Base-by-base conservation (phyloP, 1,140 invertebrate species). In the Drosophila pseudoananassae region DNA sequence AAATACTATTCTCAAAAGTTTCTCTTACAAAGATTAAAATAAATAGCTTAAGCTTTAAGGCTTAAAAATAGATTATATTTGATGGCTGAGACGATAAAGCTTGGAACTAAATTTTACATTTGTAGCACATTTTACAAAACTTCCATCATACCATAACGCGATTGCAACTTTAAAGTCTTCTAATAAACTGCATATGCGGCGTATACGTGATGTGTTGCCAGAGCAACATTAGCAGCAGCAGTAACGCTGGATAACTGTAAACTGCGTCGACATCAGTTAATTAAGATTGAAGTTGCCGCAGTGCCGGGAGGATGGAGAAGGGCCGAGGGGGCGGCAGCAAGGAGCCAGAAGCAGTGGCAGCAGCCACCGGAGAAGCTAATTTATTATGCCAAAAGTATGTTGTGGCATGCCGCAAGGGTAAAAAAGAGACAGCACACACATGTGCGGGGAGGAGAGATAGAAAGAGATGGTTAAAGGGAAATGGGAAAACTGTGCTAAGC, bases 281-380 rank as follows among this genome's bases (percentile, higher is more conserved):
- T 85, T 85, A 85, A 87, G 81, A 85, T 85, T 87, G 82, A 85
- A 85, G 81, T 78, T 87, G 78, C 78, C 83, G 74, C 82, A 87
- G 68, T 64, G 81, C 61, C 57, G 53, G 29, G 27, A 20, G 40
- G 40, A 36, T 20, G 20, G 20, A 20, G 20, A 20, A 40, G 38
- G 47, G 40, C 31, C 12, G 17, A 47, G 55, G 36, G n/a, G 38
- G 25, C 6, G 40, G 45, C 15, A 38, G 58, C n/a, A 47, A 53
- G 6, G 38, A 38, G 45, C 31, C 6, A 74, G 55, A 27, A 47
- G 53, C 49, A 65, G 33, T 17, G 51, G 50, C 45, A 68, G 23
- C 59, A 61, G 57, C 73, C 50, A 70, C 72, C 68, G 56, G 33
- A 57, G 51, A 46, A 81, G 65, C 70, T 87, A 85, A 87, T 85